A percentile compares a stretch with the other conserved stretches of the same genome.
phyloP scores from a whole-genome alignment of 1,140 invertebrate genomes.

The Hylaeus anthracinus region DNA sequence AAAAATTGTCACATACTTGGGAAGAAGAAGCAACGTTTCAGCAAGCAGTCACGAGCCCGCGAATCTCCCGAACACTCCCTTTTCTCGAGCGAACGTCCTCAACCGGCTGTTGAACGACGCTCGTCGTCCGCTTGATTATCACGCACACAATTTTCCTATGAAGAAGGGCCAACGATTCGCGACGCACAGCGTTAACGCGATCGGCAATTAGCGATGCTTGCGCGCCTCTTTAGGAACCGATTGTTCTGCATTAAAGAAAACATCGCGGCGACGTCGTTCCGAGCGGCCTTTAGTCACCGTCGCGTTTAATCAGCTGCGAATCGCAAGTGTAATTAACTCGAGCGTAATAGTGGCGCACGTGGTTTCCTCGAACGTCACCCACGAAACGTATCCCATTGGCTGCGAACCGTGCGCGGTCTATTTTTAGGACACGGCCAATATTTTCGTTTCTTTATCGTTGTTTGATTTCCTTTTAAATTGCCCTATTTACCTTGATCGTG shows the following conservation, averaged over 20 bases:
- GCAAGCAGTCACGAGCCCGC: too few relatives aligned
- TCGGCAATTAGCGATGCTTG: not conserved
- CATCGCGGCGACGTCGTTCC: not conserved
- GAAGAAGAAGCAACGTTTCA: too few relatives aligned
- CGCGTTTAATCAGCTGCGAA: not conserved
- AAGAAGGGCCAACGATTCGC: too few relatives aligned
- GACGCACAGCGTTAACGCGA: not conserved
- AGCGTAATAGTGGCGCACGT: slow-evolving; percentile 1
- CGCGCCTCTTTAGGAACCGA: not conserved
- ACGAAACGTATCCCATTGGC: not conserved
- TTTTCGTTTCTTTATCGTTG: slow-evolving; percentile 27
- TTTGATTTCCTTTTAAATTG: slow-evolving; percentile 10
- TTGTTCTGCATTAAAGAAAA: not conserved
- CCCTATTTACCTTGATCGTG: not conserved
- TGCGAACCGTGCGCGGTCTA: not conserved
- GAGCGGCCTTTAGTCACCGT: not conserved
- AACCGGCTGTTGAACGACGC: too few relatives aligned
- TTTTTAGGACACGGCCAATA: slow-evolving; percentile 4
- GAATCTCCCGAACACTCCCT: too few relatives aligned
- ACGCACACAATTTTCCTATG: too few relatives aligned
- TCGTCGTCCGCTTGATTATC: too few relatives aligned
- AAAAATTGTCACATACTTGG: too few relatives aligned
- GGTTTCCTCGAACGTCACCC: not conserved
- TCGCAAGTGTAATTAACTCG: not conserved
- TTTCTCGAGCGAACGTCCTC: too few relatives aligned